These are phyloP conservation scores for Matsumyia berberina DNA, from an alignment of 2,888 invertebrate genomes.

Conservation along the genomic window DNA sequence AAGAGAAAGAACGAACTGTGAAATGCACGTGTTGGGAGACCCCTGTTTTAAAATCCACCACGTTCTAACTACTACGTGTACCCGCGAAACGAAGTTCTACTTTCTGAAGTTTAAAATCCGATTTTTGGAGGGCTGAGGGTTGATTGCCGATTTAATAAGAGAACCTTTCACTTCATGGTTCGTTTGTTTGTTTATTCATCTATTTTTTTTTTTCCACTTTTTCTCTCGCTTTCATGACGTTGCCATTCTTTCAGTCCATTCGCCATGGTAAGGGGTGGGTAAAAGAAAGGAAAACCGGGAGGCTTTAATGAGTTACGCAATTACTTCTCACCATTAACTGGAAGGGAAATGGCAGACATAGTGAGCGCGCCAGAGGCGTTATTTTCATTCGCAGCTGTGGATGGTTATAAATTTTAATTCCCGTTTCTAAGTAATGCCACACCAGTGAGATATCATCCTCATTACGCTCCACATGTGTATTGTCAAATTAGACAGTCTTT, in stretches of 20 bases:
- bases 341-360: constrained; percentile 27
- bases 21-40: neutral
- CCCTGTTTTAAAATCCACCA: constrained; percentile 1
- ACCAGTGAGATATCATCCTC: neutral
- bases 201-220: constrained; percentile 5
- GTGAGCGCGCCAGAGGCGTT: constrained; percentile 30
- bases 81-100: constrained; percentile 6
- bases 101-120: constrained; percentile 17
- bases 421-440: neutral
- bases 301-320: constrained; percentile 73
- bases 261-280: neutral
- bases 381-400: constrained; percentile 32
- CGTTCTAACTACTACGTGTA: constrained; percentile 16
- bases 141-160: constrained; percentile 24
- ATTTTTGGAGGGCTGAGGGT: neutral
- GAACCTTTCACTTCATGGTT: constrained; percentile 34
- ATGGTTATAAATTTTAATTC: constrained; percentile 30
- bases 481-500: constrained; percentile 18
- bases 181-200: constrained; percentile 27
- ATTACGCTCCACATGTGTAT: constrained; percentile 7
- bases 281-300: constrained; percentile 20
- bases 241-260: constrained; percentile 12
- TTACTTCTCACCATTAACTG: constrained; percentile 65
- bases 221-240: neutral
- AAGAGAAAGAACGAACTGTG: neutral